These are phyloP conservation scores for Ectropis grisescens DNA, from an alignment of 1,140 invertebrate genomes.

Conservation along the genomic window DNA sequence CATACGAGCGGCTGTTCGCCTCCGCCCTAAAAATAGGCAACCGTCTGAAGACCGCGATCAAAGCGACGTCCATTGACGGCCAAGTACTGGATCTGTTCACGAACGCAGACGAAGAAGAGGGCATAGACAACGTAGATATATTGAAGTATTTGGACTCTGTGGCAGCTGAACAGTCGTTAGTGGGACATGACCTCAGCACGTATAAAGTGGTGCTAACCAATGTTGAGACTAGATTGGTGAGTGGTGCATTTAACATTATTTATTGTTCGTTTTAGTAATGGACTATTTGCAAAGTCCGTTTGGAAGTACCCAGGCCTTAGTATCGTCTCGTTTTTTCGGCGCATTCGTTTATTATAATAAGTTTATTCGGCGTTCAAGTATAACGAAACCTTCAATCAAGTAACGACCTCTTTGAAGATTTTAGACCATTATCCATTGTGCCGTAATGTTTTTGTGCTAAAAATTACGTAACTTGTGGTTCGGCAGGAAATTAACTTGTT, in stretches of 20 bases:
- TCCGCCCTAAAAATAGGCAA: slow-evolving; percentile 27
- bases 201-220: slow-evolving; percentile 60
- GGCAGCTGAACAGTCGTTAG: slow-evolving; percentile 36
- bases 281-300: not conserved
- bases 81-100: slow-evolving; percentile 39
- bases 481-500: no score
- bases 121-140: slow-evolving; percentile 51
- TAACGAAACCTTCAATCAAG: no score
- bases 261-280: not conserved
- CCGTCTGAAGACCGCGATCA: slow-evolving; percentile 35
- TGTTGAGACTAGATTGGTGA: slow-evolving; percentile 53
- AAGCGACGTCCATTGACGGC: slow-evolving; percentile 39
- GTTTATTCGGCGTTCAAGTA: no score
- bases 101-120: slow-evolving; percentile 24
- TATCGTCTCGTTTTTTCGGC: no score
- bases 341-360: no score
- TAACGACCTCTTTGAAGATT: no score
- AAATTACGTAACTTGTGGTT: no score
- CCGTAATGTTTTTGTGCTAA: no score
- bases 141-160: slow-evolving; percentile 53
- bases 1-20: slow-evolving; percentile 31
- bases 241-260: slow-evolving; percentile 8
- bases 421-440: no score
- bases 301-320: no score
- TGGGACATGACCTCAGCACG: slow-evolving; percentile 46